These are phyloP conservation scores for Leucopternis melanops DNA, from an alignment of 2,113 vertebrate genomes.

Conservation along the genomic window DNA sequence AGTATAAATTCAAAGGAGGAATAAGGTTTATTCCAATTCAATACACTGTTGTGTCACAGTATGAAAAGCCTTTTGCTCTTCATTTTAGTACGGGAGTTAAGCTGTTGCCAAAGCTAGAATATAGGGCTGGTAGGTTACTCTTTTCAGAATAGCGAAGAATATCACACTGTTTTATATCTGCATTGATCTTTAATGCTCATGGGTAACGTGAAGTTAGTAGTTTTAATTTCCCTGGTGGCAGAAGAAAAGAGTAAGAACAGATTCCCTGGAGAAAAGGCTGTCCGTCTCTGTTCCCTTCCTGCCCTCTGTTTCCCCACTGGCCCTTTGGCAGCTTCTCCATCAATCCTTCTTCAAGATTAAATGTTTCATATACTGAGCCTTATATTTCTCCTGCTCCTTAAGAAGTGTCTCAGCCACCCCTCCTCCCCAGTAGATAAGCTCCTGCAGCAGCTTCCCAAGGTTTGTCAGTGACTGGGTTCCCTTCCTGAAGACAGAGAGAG, in stretches of 20 bases:
- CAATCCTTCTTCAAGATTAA: not conserved
- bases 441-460: not conserved
- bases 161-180: not conserved
- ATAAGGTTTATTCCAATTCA: not conserved
- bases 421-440: not conserved
- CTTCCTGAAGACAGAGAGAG: not conserved
- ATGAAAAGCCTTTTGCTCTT: conserved; percentile 24
- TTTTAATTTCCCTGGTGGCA: not conserved
- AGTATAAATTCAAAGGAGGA: not conserved
- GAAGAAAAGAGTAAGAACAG: not conserved
- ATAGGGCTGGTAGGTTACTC: not conserved
- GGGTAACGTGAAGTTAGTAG: not conserved
- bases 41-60: not conserved
- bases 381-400: not conserved
- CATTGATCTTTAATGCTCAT: not conserved
- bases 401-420: not conserved
- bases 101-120: not conserved
- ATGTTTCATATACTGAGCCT: not conserved
- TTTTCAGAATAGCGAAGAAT: not conserved
- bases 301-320: not conserved
- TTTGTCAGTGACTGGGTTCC: not conserved
- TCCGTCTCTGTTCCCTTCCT: not conserved
- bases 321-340: not conserved
- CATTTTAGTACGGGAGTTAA: not conserved
- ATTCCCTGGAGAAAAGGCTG: not conserved